Base-by-base conservation (phyloP, 2,888 invertebrate genomes). In the Eubasilissa splendida region DNA sequence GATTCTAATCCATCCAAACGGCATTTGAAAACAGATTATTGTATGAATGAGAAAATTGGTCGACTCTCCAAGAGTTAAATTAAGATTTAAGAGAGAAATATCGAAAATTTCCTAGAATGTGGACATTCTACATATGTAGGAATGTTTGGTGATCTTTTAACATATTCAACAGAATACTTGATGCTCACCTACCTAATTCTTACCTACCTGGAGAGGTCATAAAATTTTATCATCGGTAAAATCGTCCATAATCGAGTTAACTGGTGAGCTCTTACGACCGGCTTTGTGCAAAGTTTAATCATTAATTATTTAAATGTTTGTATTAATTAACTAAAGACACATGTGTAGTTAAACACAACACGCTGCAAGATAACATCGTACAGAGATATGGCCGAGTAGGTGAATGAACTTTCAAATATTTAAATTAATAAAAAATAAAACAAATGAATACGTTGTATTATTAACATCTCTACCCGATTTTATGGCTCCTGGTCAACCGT, bases 241-340 rank as follows among this genome's bases (percentile, higher is more conserved):
- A 68, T 68, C 68, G 68, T n/a, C 68, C 68, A 68, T 68, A 68
- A 68, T 52, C 50, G 8, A 68, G 68, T 68, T 50, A 68, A 50
- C 22, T 42, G 42, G 42, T n/a, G 10, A 50, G 42, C 33, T 50
- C 42, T 63, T 33, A 63, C 63, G 63, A 31, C 42, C 33, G 63
- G 50, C 68, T 14, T 50, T 58, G n/a, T 68, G 68, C 33, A 50
- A 68, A 42, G 14, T 14, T 50, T 14, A 68, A 68, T 50, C 68
- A 68, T 68, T 68, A 68, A 68, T 52, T 53, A 76, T 63, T 76
- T 58, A 60, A 77, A 78, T 53, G 33, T 50, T 60, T 60, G 80
- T 80, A 77, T 77, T 80, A 80, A 80, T 80, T 80, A 77, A 80
- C 60, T 76, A 68, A 80, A 66, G 76, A 80, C 70, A 77, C 77